Percentiles rank a stretch among this genome's conserved stretches.
These are phyloP conservation scores for Atta cephalotes DNA, from an alignment of 1,140 invertebrate genomes.

Conservation along the genomic window DNA sequence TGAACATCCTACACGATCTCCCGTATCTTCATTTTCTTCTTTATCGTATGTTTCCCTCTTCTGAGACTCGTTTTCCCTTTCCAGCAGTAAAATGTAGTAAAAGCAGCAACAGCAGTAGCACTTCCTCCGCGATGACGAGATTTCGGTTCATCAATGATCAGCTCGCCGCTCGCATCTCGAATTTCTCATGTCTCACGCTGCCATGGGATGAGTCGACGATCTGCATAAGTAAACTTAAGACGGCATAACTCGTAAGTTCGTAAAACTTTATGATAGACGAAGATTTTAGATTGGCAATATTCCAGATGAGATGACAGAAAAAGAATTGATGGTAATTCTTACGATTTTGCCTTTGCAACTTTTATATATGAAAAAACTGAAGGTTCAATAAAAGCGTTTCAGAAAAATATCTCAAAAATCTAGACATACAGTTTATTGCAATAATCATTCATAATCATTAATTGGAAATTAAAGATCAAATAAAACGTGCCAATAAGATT, in stretches of 20 bases:
- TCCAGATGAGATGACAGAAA: neutral
- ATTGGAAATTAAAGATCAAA: neutral
- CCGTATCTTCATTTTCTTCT: conserved; percentile 9
- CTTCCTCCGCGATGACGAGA: conserved; percentile 11
- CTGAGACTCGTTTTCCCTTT: conserved; percentile 1
- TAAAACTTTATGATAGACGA: conserved; percentile 5
- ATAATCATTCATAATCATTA: neutral
- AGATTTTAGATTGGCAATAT: neutral
- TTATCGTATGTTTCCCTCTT: conserved; percentile 9
- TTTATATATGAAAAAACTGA: neutral
- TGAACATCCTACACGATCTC: neutral
- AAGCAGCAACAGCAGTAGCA: neutral
- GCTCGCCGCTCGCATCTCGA: conserved; percentile 30
- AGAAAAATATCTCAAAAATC: neutral
- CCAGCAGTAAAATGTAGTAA: neutral
- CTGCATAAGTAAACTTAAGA: conserved; percentile 46
- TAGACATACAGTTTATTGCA: neutral
- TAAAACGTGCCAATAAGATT: conserved; percentile 9
- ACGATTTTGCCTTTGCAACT: neutral
- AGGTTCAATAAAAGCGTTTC: neutral
- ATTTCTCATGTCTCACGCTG: neutral
- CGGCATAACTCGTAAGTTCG: neutral
- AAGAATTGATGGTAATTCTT: neutral
- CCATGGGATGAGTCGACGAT: conserved; percentile 12
- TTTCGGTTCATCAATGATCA: conserved; percentile 7